phyloP scores from a whole-genome alignment of 92 coral and sea anemone species.

The Scolanthus callimorphus region DNA sequence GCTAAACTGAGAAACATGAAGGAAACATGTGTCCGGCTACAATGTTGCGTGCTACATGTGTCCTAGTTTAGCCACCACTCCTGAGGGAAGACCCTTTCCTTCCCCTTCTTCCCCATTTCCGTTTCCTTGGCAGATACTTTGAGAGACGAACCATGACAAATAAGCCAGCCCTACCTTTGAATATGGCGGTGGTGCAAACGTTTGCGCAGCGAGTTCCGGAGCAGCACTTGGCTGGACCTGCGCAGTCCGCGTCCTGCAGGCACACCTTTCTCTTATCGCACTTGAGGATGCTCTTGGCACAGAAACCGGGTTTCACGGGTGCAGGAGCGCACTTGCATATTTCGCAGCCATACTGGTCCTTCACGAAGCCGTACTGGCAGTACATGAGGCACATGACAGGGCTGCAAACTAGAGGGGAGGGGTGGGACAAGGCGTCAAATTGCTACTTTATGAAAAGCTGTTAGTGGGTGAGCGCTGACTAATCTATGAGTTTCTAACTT shows the following conservation, averaged over 20 bases:
- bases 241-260: slow-evolving; percentile 62
- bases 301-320: slow-evolving; percentile 79
- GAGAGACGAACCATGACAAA: no score
- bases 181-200: slow-evolving; percentile 53
- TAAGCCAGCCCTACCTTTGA: slow-evolving; percentile 73
- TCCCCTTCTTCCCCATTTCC: no score
- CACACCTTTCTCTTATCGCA: slow-evolving; percentile 51
- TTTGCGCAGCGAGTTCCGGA: slow-evolving; percentile 62
- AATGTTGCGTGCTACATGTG: no score
- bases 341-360: slow-evolving; percentile 81
- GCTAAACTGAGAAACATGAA: no score
- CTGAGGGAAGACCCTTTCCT: no score
- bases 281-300: slow-evolving; percentile 39
- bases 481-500: no score
- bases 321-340: slow-evolving; percentile 63
- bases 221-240: slow-evolving; percentile 81
- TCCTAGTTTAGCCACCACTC: no score
- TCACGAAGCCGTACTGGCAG: slow-evolving; percentile 79
- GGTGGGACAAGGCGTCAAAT: no score
- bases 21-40: no score
- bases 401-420: slow-evolving; percentile 71
- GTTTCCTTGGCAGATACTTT: no score
- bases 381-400: slow-evolving; percentile 81
- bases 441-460: no score
- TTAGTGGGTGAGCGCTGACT: no score